Base-by-base conservation (phyloP, 1,140 invertebrate genomes). In the Pogonognathellus flavescens region DNA sequence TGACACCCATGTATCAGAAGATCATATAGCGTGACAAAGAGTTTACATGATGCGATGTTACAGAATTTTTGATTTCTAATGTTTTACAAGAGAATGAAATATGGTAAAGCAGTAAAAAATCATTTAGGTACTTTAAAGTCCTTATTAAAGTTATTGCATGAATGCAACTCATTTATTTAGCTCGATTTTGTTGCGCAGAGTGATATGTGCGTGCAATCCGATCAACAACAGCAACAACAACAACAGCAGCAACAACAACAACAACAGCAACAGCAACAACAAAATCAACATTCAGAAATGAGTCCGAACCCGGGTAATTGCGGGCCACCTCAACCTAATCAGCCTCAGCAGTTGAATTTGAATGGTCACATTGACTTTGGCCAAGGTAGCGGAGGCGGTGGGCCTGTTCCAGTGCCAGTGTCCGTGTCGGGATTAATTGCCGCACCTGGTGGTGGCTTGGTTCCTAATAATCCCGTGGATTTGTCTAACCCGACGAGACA, bases 391-490 rank as follows among this genome's bases (percentile, higher is more conserved):
- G 55, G 41, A 52, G 49, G 60, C 25, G 55, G 41, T 70, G 62
- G 60, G 10, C 60, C 83, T 6, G 60, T 81, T 20, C 66, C 87
- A 49, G 84, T 88, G 59, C 84, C 87, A 14, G 87, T 88, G n/a
- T 86, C 84, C 10, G 76, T 59, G 20, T 62, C 72, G 11, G 81
- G 84, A 10, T 53, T 88, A 22, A 82, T 86, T 50, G 18, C 81
- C 31, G 83, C 80, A 50, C 55, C 81, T 49, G 82, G 82, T 25
- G 66, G 50, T 25, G 70, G 70, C 13, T 50, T 88, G 31, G 72
- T 86, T 82, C 85, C 87, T 62, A 86, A 86, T 55, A 88, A 88
- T 85, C 86, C 87, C 20, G 88, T 89, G 20, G 88, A 88, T 57
- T 59, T 89, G 49, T 89, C 88, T 13, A 88, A 85, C 59, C 88